Base-by-base conservation (phyloP, 2,113 vertebrate species). In the Pangasianodon hypophthalmus region DNA sequence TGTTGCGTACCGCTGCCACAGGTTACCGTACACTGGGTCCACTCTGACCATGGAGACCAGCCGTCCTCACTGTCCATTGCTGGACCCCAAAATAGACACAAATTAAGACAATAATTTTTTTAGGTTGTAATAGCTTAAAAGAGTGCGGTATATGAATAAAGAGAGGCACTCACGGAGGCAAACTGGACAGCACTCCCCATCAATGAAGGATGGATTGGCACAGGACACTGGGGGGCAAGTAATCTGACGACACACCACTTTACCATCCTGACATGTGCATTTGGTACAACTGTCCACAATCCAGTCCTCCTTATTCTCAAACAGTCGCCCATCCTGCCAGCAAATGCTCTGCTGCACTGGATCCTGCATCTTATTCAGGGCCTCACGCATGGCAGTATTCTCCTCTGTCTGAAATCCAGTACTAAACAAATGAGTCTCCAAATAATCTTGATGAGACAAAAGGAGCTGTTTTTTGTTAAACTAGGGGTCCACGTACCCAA, bases 31-130 rank as follows among this genome's bases (percentile, higher is more conserved):
- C 98, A 99, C 89, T 98, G 94, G 0, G 98, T 99, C 98, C 98
- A 99, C 89, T 99, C 98, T 0, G 98, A 97, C 98, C 98, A 99
- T 0, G 97, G 98, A 41, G 98, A 99, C 98, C 98, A 99, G 88
- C 97, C 98, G 0, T 98, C 96, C 62, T 97, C 96, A 0, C 95
- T 91, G 54, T 97, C 97, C 58, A 94, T 96, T 96, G 89, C 90
- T 90, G 67, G 14, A 50, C 14, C 90, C n/a, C 87, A 13, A 87
- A 69, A 81, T 46, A 90, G 26, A 84, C 13, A 86, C 16, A 32
- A 19, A 41, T 6, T 84, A 58, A n/a, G 48, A 58, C 11, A 62
- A 37, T 75, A 46, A 46, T 1, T 50, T 41, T 6, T 81, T 86
- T 75, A 44, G 52, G 69, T 29, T 26, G 75, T 9, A 84, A 29